Evolutionary conservation across 2,113 vertebrate species (phyloP).

Genomic region (Syngnathus typhle): DNA sequence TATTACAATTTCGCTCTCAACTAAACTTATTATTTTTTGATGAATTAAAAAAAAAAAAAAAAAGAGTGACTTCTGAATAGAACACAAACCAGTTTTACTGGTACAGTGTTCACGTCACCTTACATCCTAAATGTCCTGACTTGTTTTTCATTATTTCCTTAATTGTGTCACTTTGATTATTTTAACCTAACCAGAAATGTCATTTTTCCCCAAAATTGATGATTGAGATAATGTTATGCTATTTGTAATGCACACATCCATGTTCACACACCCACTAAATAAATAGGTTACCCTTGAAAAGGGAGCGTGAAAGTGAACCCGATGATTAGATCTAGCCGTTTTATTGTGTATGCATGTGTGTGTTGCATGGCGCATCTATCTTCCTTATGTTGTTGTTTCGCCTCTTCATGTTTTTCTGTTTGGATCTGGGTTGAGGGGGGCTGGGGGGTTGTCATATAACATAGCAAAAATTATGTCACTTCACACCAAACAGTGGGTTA

Average conservation of each 20-base stretch:
- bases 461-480: constrained; percentile 15
- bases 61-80: not conserved
- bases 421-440: constrained; percentile 15
- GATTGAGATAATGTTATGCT: not conserved
- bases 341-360: not conserved
- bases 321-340: not conserved
- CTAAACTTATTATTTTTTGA: too few species aligned
- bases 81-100: not conserved
- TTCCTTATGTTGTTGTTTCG: not conserved
- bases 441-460: not conserved
- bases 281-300: not conserved
- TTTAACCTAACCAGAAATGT: not conserved
- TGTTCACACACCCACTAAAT: not conserved
- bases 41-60: not conserved
- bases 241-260: not conserved
- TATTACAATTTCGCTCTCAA: not conserved
- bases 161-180: not conserved
- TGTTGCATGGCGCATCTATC: not conserved
- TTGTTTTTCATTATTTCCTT: not conserved
- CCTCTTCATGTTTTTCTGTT: constrained; percentile 15
- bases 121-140: not conserved
- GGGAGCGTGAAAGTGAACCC: not conserved
- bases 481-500: constrained; percentile 21
- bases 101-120: not conserved
- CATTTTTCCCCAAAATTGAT: not conserved